Evolutionary conservation across 1,140 invertebrate species (phyloP), one percentile per base, ranked within the genome.

Genomic region (Zelostemma sp.): DNA sequence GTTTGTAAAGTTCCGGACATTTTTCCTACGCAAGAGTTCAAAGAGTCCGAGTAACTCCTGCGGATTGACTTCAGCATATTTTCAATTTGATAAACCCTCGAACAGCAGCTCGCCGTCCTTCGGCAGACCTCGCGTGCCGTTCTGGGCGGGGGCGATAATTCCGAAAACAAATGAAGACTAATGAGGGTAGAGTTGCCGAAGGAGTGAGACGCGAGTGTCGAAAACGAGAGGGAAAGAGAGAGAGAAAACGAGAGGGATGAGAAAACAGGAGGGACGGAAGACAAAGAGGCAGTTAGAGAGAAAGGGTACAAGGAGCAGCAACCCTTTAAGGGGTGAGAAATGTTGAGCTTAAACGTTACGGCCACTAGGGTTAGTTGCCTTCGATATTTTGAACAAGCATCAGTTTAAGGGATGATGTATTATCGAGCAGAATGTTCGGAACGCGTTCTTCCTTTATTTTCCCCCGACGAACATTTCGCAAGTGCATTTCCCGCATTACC

Each of bases 161-260:
- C 80, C 80, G 76, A 85, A 86, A 86, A 86, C 83, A 86, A 86
- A 86, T 85, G 84, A 85, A 86, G 82, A 86, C 84, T 86, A 86
- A 86, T 86, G 84, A 86, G 84, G 78, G 80, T 79, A 77, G 75
- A 77, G 77, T 61, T 53, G 58, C 51, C 54, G 71, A 70, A 72
- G 55, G 59, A 69, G 67, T 9, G 63, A 64, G 66, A 61, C 50
- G 48, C 60, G 33, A 58, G 68, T 60, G 63, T 63, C 60, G 75
- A 53, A 60, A 53, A 60, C 50, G 48, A 43, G 38, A 18, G 50
- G 68, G 68, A 53, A 76, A 75, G 67, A 75, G 46, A 58, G 58
- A 60, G 51, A 73, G 75, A 72, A 59, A 76, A 70, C 61, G 59
- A 69, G 70, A 63, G 65, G 58, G 50, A 63, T 64, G 73, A 73